Evolutionary conservation across 2,888 invertebrate species (phyloP), one percentile per base, ranked within the genome.

Genomic region (Leptothorax acervorum): DNA sequence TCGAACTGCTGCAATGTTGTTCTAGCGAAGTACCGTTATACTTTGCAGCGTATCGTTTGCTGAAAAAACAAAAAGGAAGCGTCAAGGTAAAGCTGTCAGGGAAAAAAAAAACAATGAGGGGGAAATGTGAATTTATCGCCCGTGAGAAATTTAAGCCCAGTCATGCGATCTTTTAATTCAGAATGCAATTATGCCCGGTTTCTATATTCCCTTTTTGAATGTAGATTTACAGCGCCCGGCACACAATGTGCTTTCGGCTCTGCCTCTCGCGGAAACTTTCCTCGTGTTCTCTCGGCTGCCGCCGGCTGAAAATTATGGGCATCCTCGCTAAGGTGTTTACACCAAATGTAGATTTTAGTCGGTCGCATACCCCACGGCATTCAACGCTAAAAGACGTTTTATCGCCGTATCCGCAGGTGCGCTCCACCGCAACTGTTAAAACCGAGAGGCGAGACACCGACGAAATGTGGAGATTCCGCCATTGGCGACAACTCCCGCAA

Each of bases 311-410:
- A 89, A 85, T 89, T 89, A 89, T 83, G 89, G 82, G 79, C 88
- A 68, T 84, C 78, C 82, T 42, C 73, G 55, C 76, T 74, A 70
- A 74, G 85, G 71, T 86, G 86, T 89, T 89, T 88, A 88, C 88
- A 82, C 85, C 83, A 71, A 89, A 87, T 85, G 89, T 89, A 88
- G 88, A 89, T 89, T 89, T 86, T 81, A 81, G 81, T 70, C 63
- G 73, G 66, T 68, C 45, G 75, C 78, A 66, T 57, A 70, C 45
- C 66, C 81, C 82, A 63, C 78, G 66, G 62, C 65, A 68, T 70
- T 66, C 84, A 76, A 45, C 65, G 78, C 60, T 62, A 68, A 83
- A 60, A 78, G 83, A 83, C 83, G 75, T 74, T 83, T 85, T 88
- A 87, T 84, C 88, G 83, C 65, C 75, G 76, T 82, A 84, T 84